Base-by-base conservation (phyloP, 2,888 invertebrate genomes). In the Lithodes maja region DNA sequence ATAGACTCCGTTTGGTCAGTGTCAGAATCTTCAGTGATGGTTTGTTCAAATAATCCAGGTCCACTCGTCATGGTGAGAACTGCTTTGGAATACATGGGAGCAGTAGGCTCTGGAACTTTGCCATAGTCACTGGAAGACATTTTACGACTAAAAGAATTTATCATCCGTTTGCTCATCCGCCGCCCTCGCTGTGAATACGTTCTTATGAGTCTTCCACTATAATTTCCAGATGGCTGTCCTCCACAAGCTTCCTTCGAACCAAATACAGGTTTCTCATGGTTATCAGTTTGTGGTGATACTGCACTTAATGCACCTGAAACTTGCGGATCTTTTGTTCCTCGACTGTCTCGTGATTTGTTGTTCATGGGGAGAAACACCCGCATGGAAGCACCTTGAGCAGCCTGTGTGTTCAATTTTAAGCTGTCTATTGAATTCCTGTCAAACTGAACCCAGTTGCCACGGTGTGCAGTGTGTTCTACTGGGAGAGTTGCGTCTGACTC, bases 131-230 rank as follows among this genome's bases (percentile, higher is more conserved):
- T 12, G 12, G 17, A 5, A 17, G 53, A 2, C 61, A 86, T 86
- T 2, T 79, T 69, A 12, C 86, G 82, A 82, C 82, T 86, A 33
- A 86, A 75, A 0, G 86, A 86, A 33, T 75, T 77, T n/a, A 86
- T 77, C 71, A 86, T 82, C 55, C 82, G 74, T 55, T 81, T 86
- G n/a, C 86, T 86, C 12, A 77, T 77, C 5, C 86, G 82, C 55
- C 86, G 61, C 33, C 86, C 86, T n/a, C 86, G 86, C 33, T 86
- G 86, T 1, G 86, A 86, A 17, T 86, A 86, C 0, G 86, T 82
- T 17, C 86, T 68, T 17, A 86, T 68, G 2, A 86, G 68, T 61
- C 82, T 81, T 2, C 82, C 82, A 0, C 77, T 75, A 53, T 86
- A 86, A 75, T 50, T 55, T 0, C 52, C 86, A 3, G 74, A 49